Evolutionary conservation across 2,113 vertebrate genomes (phyloP).

Genomic region (Sylvia atricapilla): DNA sequence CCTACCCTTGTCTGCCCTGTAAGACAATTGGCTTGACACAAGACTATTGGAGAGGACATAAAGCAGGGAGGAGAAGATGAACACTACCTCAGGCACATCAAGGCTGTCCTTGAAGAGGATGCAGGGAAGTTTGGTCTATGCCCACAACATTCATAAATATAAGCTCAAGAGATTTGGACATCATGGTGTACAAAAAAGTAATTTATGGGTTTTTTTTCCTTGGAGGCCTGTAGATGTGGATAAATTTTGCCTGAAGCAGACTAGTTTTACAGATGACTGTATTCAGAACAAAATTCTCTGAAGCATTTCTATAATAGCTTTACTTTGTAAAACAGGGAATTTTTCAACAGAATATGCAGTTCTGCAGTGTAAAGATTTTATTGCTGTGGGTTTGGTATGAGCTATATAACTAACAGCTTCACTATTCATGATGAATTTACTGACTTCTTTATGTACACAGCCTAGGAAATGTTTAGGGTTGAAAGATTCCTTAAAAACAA

Average conservation of each 20-base stretch:
- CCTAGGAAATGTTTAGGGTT: background rate
- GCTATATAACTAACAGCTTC: background rate
- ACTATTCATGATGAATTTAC: background rate
- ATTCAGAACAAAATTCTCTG: conserved; percentile 5
- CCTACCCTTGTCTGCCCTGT: background rate
- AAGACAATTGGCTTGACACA: background rate
- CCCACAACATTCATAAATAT: background rate
- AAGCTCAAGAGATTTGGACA: background rate
- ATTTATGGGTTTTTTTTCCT: background rate
- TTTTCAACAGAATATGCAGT: background rate
- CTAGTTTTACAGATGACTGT: background rate
- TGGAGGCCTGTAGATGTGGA: background rate
- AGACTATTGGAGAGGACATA: background rate
- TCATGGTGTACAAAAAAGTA: background rate
- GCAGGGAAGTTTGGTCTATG: background rate
- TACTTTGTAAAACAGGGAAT: background rate
- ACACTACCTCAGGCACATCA: background rate
- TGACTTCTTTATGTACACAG: background rate
- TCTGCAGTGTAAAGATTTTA: background rate
- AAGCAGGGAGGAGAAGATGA: background rate
- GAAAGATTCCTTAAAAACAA: background rate
- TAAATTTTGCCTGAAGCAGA: background rate
- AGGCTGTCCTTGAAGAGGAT: background rate
- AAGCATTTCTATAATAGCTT: background rate
- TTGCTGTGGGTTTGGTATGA: background rate